A percentile compares a stretch with the other conserved stretches of the same genome.
phyloP scores from a whole-genome alignment of 2,888 invertebrate genomes.

The Anarsia innoxiella region DNA sequence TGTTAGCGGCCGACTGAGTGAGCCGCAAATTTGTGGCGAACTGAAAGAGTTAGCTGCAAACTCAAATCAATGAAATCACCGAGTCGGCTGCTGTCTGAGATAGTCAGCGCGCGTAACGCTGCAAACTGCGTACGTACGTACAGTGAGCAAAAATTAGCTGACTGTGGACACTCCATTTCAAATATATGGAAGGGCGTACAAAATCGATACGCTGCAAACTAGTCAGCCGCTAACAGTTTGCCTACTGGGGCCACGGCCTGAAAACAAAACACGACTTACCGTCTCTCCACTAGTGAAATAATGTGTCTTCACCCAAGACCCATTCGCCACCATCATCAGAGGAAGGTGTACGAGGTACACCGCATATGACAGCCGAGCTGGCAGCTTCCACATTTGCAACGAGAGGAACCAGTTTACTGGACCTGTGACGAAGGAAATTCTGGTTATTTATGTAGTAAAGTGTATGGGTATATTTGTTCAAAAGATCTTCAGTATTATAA shows the following conservation, averaged over 20 bases:
- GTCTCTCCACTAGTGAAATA: constrained; percentile 37
- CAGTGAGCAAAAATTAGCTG: no score
- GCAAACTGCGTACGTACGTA: no score
- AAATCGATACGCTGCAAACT: constrained; percentile 23
- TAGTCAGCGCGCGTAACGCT: no score
- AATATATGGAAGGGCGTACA: background rate
- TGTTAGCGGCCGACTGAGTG: no score
- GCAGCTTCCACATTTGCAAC: constrained; percentile 61
- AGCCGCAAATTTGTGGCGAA: no score
- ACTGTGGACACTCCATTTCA: no score
- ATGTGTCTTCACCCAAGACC: constrained; percentile 38
- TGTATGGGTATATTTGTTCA: background rate
- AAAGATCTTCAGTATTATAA: background rate
- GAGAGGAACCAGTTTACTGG: constrained; percentile 71
- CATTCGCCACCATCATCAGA: constrained; percentile 39
- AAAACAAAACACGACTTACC: no score
- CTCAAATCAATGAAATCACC: no score
- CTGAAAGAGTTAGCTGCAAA: no score
- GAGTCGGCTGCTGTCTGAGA: no score
- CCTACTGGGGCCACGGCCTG: no score
- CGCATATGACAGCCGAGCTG: constrained; percentile 70
- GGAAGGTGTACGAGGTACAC: constrained; percentile 70
- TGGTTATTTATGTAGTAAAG: background rate
- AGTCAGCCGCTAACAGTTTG: no score
- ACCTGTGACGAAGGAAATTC: constrained; percentile 32